Evolutionary conservation across 2,797 vertebrate species (phyloP).

Genomic region (Choloepus didactylus): DNA sequence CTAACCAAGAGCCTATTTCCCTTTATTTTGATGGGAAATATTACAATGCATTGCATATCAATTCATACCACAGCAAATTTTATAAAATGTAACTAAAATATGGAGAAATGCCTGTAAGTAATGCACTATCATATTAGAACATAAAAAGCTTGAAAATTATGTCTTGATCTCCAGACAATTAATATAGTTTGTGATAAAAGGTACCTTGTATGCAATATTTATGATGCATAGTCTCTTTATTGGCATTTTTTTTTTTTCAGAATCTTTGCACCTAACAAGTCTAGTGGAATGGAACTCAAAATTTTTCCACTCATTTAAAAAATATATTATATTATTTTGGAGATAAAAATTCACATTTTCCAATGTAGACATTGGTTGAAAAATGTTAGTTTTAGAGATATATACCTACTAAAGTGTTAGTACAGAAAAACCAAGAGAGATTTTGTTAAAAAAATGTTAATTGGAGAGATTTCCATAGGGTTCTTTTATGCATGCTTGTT

Average conservation of each 20-base stretch:
- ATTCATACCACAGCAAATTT: background rate
- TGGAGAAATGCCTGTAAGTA: background rate
- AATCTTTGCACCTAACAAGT: background rate
- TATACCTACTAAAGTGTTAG: background rate
- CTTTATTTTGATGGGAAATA: background rate
- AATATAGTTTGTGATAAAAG: background rate
- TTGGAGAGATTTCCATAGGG: background rate
- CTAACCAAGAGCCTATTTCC: background rate
- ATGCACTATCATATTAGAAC: background rate
- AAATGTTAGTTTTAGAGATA: background rate
- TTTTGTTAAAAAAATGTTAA: constrained; percentile 53
- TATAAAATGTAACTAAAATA: constrained; percentile 25
- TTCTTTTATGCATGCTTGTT: background rate
- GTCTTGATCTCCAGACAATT: background rate
- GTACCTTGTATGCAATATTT: background rate
- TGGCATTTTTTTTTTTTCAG: background rate
- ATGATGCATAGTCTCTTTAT: background rate
- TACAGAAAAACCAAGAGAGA: background rate
- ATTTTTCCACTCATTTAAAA: background rate
- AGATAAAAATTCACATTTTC: background rate
- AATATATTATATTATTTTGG: background rate
- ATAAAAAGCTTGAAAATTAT: background rate
- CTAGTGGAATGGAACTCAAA: background rate
- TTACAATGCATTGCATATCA: background rate
- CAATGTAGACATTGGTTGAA: background rate